phyloP scores from a whole-genome alignment of 1,140 invertebrate genomes.

The Pantala flavescens region DNA sequence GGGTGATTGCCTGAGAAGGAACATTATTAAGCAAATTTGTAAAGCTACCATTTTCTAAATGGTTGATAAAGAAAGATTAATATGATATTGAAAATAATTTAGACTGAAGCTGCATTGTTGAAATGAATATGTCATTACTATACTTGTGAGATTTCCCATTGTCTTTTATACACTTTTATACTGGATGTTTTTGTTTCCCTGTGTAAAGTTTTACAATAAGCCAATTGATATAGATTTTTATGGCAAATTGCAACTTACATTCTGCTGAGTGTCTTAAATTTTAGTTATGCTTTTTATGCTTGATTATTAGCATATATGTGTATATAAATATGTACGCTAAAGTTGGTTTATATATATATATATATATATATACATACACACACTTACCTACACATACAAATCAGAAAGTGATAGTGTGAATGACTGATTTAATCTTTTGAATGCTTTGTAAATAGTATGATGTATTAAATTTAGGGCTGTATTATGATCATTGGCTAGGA shows the following conservation, averaged over 20 bases:
- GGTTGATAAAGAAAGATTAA: too few species aligned
- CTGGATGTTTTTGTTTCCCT: not conserved
- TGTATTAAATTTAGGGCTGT: not conserved
- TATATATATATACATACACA: too few species aligned
- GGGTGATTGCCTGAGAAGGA: too few species aligned
- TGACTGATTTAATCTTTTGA: not conserved
- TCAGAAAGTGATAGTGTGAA: not conserved
- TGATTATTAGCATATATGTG: not conserved
- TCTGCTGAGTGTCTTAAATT: not conserved
- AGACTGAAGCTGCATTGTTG: not conserved
- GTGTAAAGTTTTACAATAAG: not conserved
- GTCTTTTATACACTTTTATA: slow-evolving; percentile 3
- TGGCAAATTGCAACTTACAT: not conserved
- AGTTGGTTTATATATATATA: too few species aligned
- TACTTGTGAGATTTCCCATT: not conserved
- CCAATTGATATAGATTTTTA: not conserved
- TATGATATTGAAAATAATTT: not conserved
- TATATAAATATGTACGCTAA: too few species aligned
- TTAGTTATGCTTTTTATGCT: not conserved
- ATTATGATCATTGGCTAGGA: not conserved
- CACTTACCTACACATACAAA: too few species aligned
- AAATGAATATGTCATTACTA: not conserved
- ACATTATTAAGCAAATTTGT: too few species aligned
- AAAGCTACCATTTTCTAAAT: too few species aligned
- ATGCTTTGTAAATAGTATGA: not conserved